phyloP scores from a whole-genome alignment of 37 sponge, comb jelly and placozoan species.

The Spongilla lacustris region DNA sequence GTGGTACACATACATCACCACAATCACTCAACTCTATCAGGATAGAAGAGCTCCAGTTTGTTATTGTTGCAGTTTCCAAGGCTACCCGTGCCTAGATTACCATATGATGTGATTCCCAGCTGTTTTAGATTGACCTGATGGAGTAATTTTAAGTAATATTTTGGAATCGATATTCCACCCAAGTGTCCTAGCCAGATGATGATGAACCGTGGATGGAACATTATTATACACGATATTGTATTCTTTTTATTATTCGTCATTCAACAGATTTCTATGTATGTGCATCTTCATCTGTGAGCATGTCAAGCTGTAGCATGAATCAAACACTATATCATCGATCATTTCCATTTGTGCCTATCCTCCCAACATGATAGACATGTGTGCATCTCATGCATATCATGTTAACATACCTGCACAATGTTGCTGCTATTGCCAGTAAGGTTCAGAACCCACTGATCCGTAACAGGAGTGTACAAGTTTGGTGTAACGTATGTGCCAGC shows the following conservation, averaged over 20 bases:
- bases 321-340: too few species aligned
- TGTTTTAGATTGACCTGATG: constrained; percentile 52
- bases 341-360: too few species aligned
- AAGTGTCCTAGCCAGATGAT: too few species aligned
- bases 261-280: too few species aligned
- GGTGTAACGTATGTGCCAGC: background rate
- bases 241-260: too few species aligned
- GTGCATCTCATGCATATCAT: background rate
- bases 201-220: background rate
- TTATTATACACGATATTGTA: background rate
- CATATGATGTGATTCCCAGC: constrained; percentile 40
- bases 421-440: background rate
- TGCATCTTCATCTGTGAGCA: too few species aligned
- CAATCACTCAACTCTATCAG: constrained; percentile 2
- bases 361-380: background rate
- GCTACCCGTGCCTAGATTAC: constrained; percentile 36
- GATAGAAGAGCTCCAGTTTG: constrained; percentile 50
- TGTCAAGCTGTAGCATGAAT: too few species aligned
- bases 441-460: background rate
- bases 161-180: background rate
- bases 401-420: constrained; percentile 11
- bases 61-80: constrained; percentile 51
- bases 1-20: background rate
- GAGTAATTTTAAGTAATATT: background rate
- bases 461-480: background rate